A percentile compares a stretch with the other conserved stretches of the same genome.
These are phyloP conservation scores for Chauna torquata DNA, from an alignment of 2,113 vertebrate species.

Conservation along the genomic window DNA sequence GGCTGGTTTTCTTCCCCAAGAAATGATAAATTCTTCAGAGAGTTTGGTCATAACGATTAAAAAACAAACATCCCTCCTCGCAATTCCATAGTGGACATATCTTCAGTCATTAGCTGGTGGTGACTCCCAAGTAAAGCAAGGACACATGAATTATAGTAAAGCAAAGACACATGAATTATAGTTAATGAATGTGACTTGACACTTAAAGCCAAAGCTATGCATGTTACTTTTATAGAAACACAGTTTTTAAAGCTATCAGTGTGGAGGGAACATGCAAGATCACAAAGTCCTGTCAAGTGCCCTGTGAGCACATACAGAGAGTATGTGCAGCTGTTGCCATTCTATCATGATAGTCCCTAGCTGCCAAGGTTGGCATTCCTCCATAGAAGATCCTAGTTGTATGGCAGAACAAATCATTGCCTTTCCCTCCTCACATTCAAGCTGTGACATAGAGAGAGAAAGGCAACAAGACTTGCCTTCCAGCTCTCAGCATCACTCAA, in stretches of 20 bases:
- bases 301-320: neutral
- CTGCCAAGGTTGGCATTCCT: neutral
- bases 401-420: neutral
- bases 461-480: neutral
- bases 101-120: neutral
- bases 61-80: neutral
- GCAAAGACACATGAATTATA: neutral
- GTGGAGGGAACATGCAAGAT: neutral
- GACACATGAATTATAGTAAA: no score
- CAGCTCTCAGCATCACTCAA: neutral
- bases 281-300: neutral
- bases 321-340: neutral
- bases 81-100: neutral
- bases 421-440: neutral
- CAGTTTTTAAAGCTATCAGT: neutral
- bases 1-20: neutral
- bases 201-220: neutral
- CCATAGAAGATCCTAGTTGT: neutral
- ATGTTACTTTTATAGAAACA: neutral
- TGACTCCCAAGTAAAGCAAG: neutral
- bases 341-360: neutral
- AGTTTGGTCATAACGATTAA: neutral
- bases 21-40: neutral
- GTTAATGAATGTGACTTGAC: neutral
- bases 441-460: neutral